Percentiles rank a stretch among this genome's conserved stretches.
Conservation (phyloP, 2,888 invertebrate genomes). For the Eupithecia insigniata region DNA sequence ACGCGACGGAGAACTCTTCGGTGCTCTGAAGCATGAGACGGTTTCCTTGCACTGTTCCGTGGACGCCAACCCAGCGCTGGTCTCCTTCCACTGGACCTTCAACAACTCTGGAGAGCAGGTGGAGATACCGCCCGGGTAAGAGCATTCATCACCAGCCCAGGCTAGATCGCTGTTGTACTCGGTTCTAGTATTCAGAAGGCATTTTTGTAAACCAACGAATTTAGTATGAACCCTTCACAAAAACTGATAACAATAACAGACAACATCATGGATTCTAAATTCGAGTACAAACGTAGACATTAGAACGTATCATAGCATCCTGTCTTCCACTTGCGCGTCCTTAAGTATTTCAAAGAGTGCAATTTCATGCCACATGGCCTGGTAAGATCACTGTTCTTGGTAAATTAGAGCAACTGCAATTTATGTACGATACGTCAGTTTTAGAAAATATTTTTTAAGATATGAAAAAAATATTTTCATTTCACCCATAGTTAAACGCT, state of each 20-base stretch:
- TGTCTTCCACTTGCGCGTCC: too few species aligned
- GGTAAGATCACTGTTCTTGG: too few species aligned
- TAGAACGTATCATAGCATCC: too few species aligned
- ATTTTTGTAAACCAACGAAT: not conserved
- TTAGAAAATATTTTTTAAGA: too few species aligned
- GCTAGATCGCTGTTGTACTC: not conserved
- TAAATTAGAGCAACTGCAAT: too few species aligned
- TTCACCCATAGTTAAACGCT: too few species aligned
- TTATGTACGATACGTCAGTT: too few species aligned
- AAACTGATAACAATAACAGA: not conserved
- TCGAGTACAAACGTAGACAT: too few species aligned
- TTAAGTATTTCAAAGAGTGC: too few species aligned
- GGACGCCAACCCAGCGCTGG: conserved; percentile 93
- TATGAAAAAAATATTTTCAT: too few species aligned
- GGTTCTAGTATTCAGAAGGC: not conserved
- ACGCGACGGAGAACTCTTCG: conserved; percentile 90
- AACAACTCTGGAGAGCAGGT: conserved; percentile 95
- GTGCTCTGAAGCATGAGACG: conserved; percentile 95
- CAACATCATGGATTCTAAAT: not conserved
- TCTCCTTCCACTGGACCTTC: conserved; percentile 96
- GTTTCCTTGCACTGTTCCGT: conserved; percentile 93
- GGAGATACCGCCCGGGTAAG: conserved; percentile 88
- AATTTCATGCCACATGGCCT: too few species aligned
- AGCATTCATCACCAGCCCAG: not conserved
- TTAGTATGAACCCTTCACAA: not conserved